phyloP scores from a whole-genome alignment of 2,797 vertebrate species.

The Chelon labrosus region DNA sequence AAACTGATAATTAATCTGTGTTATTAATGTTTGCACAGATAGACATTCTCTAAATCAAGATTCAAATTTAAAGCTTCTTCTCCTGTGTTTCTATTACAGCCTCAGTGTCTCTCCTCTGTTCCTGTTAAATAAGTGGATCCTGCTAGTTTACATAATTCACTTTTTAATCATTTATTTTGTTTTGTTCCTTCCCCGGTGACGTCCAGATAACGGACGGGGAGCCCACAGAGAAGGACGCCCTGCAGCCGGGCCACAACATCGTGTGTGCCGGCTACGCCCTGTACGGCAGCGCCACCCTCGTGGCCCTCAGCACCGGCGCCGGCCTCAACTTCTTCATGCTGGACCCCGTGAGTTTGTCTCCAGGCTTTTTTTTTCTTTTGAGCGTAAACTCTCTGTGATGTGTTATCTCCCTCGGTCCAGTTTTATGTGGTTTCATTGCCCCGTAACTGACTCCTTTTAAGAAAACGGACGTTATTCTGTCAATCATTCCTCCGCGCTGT shows the following conservation, averaged over 20 bases:
- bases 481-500: background rate
- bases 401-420: too few relatives aligned
- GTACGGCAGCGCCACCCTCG: constrained; percentile 94
- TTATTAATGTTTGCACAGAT: too few relatives aligned
- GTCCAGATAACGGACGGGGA: constrained; percentile 85
- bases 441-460: constrained; percentile 16
- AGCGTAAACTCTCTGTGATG: too few relatives aligned
- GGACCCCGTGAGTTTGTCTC: constrained; percentile 88
- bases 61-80: too few relatives aligned
- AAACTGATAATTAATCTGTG: too few relatives aligned
- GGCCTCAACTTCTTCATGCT: constrained; percentile 97
- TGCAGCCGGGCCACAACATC: constrained; percentile 90
- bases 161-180: too few relatives aligned
- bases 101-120: too few relatives aligned
- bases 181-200: background rate
- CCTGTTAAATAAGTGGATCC: too few relatives aligned
- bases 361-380: too few relatives aligned
- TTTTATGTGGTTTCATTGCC: constrained; percentile 10
- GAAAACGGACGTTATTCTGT: constrained; percentile 16
- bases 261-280: constrained; percentile 96
- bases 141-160: too few relatives aligned
- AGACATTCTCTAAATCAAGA: too few relatives aligned
- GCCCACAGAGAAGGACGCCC: constrained; percentile 90
- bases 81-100: too few relatives aligned
- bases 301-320: constrained; percentile 93